Conservation (phyloP, 2,113 vertebrate species). For the Albula glossodonta region DNA sequence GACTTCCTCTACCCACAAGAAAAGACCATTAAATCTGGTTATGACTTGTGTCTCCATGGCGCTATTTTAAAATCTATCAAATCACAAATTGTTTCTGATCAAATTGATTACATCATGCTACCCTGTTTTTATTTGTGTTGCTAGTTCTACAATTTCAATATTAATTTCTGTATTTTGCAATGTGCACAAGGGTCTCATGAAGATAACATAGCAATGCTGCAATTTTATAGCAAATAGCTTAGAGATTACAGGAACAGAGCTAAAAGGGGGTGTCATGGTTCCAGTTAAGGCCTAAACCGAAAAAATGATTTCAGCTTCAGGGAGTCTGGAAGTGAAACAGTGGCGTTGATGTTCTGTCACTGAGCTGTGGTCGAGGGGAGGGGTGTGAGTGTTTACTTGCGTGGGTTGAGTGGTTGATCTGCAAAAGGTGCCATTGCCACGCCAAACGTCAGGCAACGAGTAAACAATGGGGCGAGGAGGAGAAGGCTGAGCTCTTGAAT, state of each 20-base stretch:
- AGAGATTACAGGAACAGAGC: background rate
- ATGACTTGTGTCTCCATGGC: background rate
- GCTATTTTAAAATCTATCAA: background rate
- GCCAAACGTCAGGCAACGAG: slow-evolving; percentile 10
- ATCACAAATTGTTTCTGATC: background rate
- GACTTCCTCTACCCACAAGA: background rate
- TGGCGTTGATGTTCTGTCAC: background rate
- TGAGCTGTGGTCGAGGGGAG: background rate
- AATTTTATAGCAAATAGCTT: background rate
- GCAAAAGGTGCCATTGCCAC: background rate
- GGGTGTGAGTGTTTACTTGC: background rate
- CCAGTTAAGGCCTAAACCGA: background rate
- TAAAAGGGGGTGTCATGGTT: background rate
- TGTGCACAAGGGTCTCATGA: too few species aligned
- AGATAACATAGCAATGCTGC: too few species aligned
- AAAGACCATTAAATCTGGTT: background rate
- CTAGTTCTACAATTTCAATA: too few species aligned
- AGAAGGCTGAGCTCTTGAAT: background rate
- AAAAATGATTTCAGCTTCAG: background rate
- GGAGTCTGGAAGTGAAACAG: background rate
- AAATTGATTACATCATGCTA: too few species aligned
- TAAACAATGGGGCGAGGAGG: slow-evolving; percentile 23
- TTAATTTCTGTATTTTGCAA: too few species aligned
- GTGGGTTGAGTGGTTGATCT: background rate
- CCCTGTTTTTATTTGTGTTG: too few species aligned